Conservation (phyloP, 1,140 invertebrate genomes). For the Drosophila obscura region DNA sequence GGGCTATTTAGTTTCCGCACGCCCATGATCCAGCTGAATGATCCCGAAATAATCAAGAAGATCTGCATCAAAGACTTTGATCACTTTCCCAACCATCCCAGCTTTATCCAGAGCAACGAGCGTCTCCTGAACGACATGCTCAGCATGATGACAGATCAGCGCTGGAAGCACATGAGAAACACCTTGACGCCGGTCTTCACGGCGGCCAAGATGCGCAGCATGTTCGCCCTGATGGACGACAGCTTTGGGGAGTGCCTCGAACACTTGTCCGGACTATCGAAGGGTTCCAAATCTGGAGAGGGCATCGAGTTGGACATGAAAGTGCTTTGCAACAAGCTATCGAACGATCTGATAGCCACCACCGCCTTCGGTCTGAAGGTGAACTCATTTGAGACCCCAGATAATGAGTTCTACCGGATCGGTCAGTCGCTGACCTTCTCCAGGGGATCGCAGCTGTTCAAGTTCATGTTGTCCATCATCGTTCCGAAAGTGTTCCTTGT, state of each 20-base stretch:
- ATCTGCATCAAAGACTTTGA: conserved; percentile 88
- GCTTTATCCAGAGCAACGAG: conserved; percentile 84
- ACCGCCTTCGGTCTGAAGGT: conserved; percentile 85
- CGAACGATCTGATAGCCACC: conserved; percentile 85
- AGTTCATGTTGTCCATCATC: conserved; percentile 55
- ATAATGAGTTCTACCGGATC: conserved; percentile 85
- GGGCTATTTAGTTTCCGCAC: conserved; percentile 85
- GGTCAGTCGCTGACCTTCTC: conserved; percentile 83
- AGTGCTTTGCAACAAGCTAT: conserved; percentile 83
- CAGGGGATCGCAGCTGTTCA: conserved; percentile 51
- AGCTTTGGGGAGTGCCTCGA: conserved; percentile 63
- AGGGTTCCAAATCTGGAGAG: conserved; percentile 8
- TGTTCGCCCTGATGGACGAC: conserved; percentile 85
- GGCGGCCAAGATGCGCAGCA: conserved; percentile 85
- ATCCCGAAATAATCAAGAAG: conserved; percentile 86
- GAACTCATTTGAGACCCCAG: conserved; percentile 83
- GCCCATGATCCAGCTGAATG: conserved; percentile 85
- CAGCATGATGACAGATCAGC: conserved; percentile 85
- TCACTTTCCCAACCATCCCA: conserved; percentile 86
- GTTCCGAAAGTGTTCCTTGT: conserved; percentile 55
- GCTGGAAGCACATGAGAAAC: conserved; percentile 86
- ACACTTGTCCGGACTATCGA: conserved; percentile 31
- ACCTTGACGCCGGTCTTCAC: conserved; percentile 86
- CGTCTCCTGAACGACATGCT: conserved; percentile 85
- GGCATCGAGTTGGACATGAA: conserved; percentile 84